Base-by-base conservation (phyloP, 2,888 invertebrate species). In the Netelia inedita region DNA sequence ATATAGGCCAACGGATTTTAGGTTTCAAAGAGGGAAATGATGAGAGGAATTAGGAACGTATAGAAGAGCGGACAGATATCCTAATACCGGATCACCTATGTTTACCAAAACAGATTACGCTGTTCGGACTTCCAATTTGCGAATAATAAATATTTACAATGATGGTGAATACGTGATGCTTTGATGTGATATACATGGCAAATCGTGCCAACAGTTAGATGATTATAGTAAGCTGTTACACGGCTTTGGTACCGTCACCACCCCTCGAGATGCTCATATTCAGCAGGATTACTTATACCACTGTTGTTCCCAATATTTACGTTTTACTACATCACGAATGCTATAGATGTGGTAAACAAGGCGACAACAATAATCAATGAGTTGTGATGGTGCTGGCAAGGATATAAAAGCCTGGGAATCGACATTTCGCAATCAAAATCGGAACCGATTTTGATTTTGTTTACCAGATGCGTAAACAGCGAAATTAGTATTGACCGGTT, bases 251-350 rank as follows among this genome's bases (percentile, higher is more conserved):
- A 61, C 14, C 19, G 35, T 6, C 8, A 35, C 35, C 50, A 43
- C 14, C 50, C 69, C 68, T 16, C 21, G 74, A 63, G 63, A 46
- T 35, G 46, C 41, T 72, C 19, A 50, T 66, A 71, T 79, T 71
- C 14, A 69, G 28, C 28, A 50, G 68, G 53, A 79, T 83, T 69
- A 83, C 19, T 43, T 1, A 59, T 53, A 65, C 19, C 50, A 11
- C 66, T 23, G 68, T 16, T n/a, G 19, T 55, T 74, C 66, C 53
- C 71, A 46, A 35, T 50, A 53, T 28, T 50, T 28, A 43, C 55
- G 53, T 76, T 80, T 72, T 66, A 68, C n/a, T 80, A 46, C 46
- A 53, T 55, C 59, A 61, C 61, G 14, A 41, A 71, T 71, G 28
- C 53, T 59, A 72, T 53, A 61, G 10, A 65, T 21, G 19, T 41